phyloP scores from a whole-genome alignment of 2,113 vertebrate genomes.

The Xiphophorus hellerii region DNA sequence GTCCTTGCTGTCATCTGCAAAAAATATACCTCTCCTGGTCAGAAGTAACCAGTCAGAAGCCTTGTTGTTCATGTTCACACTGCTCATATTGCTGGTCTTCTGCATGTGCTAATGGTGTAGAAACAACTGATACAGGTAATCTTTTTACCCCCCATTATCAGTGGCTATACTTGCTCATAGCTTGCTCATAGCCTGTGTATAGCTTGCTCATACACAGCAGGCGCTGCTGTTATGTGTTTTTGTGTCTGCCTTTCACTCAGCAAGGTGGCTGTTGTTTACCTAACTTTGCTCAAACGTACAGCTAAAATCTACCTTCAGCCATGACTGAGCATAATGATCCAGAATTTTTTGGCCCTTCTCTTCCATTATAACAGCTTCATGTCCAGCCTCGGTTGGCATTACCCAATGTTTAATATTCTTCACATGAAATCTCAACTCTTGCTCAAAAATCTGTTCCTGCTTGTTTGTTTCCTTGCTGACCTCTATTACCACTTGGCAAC shows the following conservation, averaged over 20 bases:
- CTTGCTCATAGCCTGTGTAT: too few relatives aligned
- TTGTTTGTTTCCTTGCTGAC: constrained; percentile 68
- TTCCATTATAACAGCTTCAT: not conserved
- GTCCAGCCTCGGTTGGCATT: constrained; percentile 18
- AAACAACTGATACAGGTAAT: too few relatives aligned
- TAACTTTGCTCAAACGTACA: not conserved
- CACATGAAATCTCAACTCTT: constrained; percentile 31
- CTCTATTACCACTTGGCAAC: constrained; percentile 77
- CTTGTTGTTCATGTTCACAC: too few relatives aligned
- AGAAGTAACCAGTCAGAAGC: too few relatives aligned
- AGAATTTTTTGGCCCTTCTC: not conserved
- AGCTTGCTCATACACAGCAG: too few relatives aligned
- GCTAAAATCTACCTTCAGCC: not conserved
- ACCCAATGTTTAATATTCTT: constrained; percentile 47
- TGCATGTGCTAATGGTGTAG: too few relatives aligned
- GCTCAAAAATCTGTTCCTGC: constrained; percentile 57
- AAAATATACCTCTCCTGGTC: too few relatives aligned
- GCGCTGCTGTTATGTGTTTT: not conserved
- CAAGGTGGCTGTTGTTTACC: not conserved
- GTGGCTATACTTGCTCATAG: too few relatives aligned
- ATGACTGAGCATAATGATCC: constrained; percentile 20
- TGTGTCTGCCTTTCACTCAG: not conserved
- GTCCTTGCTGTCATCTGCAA: too few relatives aligned
- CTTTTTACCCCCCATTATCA: too few relatives aligned
- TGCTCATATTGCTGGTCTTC: too few relatives aligned